Evolutionary conservation across 2,797 vertebrate species (phyloP), one percentile per base, ranked within the genome.

Genomic region (Myoxocephalus aenaeus): DNA sequence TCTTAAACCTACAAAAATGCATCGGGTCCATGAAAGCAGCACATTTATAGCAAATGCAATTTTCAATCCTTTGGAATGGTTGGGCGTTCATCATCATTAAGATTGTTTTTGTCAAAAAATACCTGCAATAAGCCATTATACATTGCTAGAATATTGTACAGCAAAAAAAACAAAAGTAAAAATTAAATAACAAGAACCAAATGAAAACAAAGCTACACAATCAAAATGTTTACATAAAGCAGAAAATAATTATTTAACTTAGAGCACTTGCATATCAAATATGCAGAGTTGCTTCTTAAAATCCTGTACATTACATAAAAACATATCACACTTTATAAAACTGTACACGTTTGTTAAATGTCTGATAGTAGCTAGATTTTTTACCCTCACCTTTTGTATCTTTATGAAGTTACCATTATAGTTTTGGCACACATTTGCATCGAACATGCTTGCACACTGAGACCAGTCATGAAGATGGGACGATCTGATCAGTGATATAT

Each of bases 41-140:
- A 91, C 87, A 93, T 89, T 92, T 89, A 93, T 89, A 94, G 93
- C 91, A 92, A 94, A 92, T 89, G 87, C 84, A 93, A 86, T 92
- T 86, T 76, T 91, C 85, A 95, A 92, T 94, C 94, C 93, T 95
- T 93, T 95, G 96, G 95, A 96, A 96, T 95, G 93, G 90, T 93
- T 84, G 94, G 92, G 91, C 85, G 78, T 92, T 93, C 80, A 77
- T 87, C 72, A 56, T 92, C 85, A 76, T 87, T 91, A 93, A 92
- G 85, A 81, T 80, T 86, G 89, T 92, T 88, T 89, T 79, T 92
- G 90, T 87, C 42, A 61, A 63, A 83, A 89, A 90, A 92, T 34
- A 93, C 92, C 93, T 93, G 94, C 88, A 86, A 86, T 91, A 86
- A 87, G 93, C 72, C 90, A 90, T 84, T 85, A 87, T 90, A 92